Base-by-base conservation (phyloP, 2,888 invertebrate species). In the Poecilobothrus nobilitatus region DNA sequence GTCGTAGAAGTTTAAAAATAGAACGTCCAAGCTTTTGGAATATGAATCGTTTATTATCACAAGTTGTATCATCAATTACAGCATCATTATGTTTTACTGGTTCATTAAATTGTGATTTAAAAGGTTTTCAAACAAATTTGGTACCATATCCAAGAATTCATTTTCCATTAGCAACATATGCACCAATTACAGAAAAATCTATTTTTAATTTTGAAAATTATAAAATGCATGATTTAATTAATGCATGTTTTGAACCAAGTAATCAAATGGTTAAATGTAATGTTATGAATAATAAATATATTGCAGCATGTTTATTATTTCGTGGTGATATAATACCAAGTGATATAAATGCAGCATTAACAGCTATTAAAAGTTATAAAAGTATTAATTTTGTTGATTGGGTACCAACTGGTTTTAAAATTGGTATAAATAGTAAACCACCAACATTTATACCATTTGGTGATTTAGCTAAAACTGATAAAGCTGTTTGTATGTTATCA, bases 301-400 rank as follows among this genome's bases (percentile, higher is more conserved):
- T 95, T 95, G 95, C 95, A 20, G 95, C 94, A 82, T 95, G 95
- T 78, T 92, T 96, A 90, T 84, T 96, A 77, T 96, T 94, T 86
- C 79, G 95, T 77, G 95, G 95, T 7, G 95, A 95, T 80, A 95
- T 95, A 22, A 94, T 95, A 0, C 94, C 95, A 5, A 95, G 95
- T 80, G 95, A 95, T 79, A 94, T 95, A 44, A 95, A 95, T 78
- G 93, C 94, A 0, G 93, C 94, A 68, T 95, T 95, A 75, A 93
- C 94, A 5, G 91, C 92, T 71, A 95, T 96, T 80, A 96, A 96
- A 84, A 95, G 95, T n/a, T 95, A 95, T n/a, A 95, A 95, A 84
- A 87, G 94, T 66, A 92, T 94, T 74, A 95, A 95, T 80, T 95
- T 95, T 76, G 91, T 91, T 1, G 94, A 93, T 79, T 93, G 93